Percentiles rank a stretch among this genome's conserved stretches.
Evolutionary conservation across 2,797 vertebrate species (phyloP).

Genomic region (Argyrosomus regius): DNA sequence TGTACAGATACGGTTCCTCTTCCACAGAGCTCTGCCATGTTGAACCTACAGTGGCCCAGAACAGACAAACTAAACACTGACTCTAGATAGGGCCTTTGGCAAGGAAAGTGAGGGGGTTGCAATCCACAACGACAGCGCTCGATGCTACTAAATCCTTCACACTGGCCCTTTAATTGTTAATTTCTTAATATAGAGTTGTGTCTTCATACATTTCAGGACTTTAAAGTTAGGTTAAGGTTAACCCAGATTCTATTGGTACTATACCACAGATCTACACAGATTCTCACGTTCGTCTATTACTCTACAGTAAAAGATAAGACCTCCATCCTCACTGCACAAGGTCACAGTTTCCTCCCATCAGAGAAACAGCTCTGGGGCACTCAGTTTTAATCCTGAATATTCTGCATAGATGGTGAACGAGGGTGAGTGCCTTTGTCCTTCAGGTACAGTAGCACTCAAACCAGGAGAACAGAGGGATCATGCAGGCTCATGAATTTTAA

Average conservation of each 20-base stretch:
- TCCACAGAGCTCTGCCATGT: too few relatives aligned
- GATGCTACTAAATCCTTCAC: too few relatives aligned
- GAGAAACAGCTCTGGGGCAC: conserved; percentile 5
- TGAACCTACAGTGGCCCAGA: too few relatives aligned
- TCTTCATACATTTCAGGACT: neutral
- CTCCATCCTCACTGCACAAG: conserved; percentile 5
- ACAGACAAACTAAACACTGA: too few relatives aligned
- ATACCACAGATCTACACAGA: conserved; percentile 19
- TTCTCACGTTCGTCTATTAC: conserved; percentile 7
- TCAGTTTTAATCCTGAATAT: conserved; percentile 39
- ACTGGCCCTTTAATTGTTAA: conserved; percentile 20
- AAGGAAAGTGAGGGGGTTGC: too few relatives aligned
- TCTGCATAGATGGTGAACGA: conserved; percentile 26
- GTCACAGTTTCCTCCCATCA: conserved; percentile 13
- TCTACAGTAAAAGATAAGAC: neutral
- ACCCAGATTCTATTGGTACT: neutral
- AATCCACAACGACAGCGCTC: too few relatives aligned
- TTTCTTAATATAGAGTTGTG: conserved; percentile 18
- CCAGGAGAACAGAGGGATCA: conserved; percentile 41
- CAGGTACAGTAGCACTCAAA: conserved; percentile 45
- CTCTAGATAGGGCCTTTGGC: too few relatives aligned
- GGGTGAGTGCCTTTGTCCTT: conserved; percentile 51
- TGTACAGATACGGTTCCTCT: too few relatives aligned
- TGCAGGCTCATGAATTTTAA: conserved; percentile 73
- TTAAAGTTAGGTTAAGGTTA: conserved; percentile 37